phyloP scores from a whole-genome alignment of 2,888 invertebrate genomes.

The Callyntrura guangdongensis region DNA sequence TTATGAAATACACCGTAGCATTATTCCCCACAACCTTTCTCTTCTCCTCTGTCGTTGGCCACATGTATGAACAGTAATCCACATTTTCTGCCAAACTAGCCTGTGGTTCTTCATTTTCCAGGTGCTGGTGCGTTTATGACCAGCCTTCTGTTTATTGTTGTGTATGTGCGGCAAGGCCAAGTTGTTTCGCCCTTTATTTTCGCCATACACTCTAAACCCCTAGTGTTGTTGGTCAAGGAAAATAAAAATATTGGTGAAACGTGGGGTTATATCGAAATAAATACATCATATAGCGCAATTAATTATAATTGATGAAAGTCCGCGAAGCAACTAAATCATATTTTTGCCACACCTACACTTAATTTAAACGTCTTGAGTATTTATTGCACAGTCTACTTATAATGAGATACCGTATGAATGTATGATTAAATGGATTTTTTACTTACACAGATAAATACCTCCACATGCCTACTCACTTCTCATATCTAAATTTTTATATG shows the following conservation, averaged over 20 bases:
- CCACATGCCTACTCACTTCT: background rate
- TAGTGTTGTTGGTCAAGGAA: background rate
- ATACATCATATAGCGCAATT: constrained; percentile 39
- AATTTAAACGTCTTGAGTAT: constrained; percentile 22
- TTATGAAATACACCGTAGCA: constrained; percentile 33
- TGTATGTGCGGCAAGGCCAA: background rate
- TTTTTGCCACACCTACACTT: constrained; percentile 37
- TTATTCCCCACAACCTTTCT: background rate
- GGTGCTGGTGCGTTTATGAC: no score
- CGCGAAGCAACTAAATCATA: constrained; percentile 62
- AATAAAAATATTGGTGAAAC: constrained; percentile 7
- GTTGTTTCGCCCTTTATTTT: background rate
- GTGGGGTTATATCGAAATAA: constrained; percentile 27
- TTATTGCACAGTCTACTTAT: no score
- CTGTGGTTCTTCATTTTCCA: constrained; percentile 16
- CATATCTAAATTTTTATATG: background rate
- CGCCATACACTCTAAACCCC: background rate
- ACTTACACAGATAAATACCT: no score
- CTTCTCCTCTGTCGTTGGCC: background rate
- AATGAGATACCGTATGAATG: no score
- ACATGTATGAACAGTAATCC: background rate
- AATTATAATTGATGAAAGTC: constrained; percentile 74
- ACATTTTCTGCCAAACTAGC: background rate
- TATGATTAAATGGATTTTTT: no score
- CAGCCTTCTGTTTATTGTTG: background rate